Percentiles rank a stretch among this genome's conserved stretches.
Conservation (phyloP, 2,797 vertebrate genomes). For the Aldrovandia affinis region DNA sequence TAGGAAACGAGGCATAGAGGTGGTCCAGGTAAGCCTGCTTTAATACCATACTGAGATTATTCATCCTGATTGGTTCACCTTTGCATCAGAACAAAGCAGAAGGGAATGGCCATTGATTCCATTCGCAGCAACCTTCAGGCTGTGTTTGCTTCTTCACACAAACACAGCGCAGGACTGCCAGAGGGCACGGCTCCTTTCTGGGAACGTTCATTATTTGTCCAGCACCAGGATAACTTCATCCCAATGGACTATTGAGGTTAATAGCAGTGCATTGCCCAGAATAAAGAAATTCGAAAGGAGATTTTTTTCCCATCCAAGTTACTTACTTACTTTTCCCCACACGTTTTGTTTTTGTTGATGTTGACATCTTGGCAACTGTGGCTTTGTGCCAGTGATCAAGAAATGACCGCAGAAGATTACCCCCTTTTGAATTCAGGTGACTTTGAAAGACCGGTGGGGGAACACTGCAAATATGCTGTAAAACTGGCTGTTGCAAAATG, state of each 20-base stretch:
- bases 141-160: not conserved
- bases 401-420: not conserved
- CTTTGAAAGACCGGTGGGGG: not conserved
- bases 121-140: not conserved
- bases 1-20: conserved; percentile 97
- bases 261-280: not conserved
- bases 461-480: not conserved
- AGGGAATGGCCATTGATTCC: not conserved
- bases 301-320: not conserved
- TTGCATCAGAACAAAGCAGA: not conserved
- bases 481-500: not conserved
- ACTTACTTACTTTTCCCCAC: not conserved
- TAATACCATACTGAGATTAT: not conserved
- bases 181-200: not conserved
- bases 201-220: not conserved
- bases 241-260: not conserved
- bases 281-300: not conserved
- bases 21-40: conserved; percentile 88
- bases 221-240: not conserved
- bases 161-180: not conserved
- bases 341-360: not conserved
- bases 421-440: not conserved
- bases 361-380: not conserved
- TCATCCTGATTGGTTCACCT: not conserved
- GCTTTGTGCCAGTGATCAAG: not conserved